These are phyloP conservation scores for Abscondita cerata DNA, from an alignment of 2,888 invertebrate genomes.

Conservation along the genomic window DNA sequence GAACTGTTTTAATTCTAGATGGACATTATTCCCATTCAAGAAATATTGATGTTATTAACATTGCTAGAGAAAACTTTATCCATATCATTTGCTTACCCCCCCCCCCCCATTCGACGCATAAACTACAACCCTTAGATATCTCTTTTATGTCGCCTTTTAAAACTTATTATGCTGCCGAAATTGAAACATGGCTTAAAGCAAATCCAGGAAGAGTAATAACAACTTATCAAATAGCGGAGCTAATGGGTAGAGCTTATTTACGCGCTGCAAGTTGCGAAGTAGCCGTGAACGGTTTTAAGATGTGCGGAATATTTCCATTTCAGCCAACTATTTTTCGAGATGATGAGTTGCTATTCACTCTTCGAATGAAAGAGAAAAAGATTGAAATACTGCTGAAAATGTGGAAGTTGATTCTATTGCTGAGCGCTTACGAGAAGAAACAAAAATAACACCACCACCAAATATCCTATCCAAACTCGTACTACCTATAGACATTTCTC, in stretches of 20 bases:
- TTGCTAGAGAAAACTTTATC: conserved; percentile 18
- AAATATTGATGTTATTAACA: conserved; percentile 35
- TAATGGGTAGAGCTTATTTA: too few relatives aligned
- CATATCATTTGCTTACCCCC: conserved; percentile 21
- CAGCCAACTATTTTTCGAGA: conserved; percentile 19
- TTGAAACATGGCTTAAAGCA: conserved; percentile 38
- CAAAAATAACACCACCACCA: neutral
- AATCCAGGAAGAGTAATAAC: conserved; percentile 40
- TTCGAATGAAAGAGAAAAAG: neutral
- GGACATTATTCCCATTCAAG: conserved; percentile 37
- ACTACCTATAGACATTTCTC: neutral
- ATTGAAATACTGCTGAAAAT: neutral
- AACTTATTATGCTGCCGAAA: conserved; percentile 41
- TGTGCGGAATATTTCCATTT: conserved; percentile 35
- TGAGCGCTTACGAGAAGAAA: neutral
- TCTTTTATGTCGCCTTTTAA: conserved; percentile 43
- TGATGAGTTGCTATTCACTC: conserved; percentile 1
- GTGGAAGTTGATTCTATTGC: neutral
- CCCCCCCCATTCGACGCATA: conserved; percentile 32
- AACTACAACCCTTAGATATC: conserved; percentile 41
- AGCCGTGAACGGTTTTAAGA: conserved; percentile 35
- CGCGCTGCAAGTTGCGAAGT: conserved; percentile 15
- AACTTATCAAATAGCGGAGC: neutral
- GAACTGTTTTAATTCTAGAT: conserved; percentile 35
- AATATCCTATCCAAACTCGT: neutral